A percentile compares a stretch with the other conserved stretches of the same genome.
Evolutionary conservation across 2,888 invertebrate genomes (phyloP).

Genomic region (Lingula anatina): DNA sequence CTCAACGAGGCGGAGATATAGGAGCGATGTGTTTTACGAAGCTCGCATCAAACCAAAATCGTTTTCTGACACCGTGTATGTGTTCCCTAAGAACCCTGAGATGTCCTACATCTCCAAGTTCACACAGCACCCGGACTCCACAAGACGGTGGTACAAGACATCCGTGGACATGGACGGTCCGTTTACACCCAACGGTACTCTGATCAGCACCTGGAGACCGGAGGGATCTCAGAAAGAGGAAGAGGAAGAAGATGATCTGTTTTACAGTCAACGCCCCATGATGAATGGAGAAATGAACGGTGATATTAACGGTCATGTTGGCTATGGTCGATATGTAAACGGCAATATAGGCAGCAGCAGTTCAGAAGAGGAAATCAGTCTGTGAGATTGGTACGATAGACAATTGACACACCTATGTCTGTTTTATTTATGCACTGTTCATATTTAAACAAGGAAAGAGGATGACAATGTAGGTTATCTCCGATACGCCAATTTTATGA

Average conservation of each 20-base stretch:
- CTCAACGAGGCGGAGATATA: conserved; percentile 26
- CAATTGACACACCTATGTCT: too few species aligned
- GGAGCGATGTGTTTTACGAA: conserved; percentile 31
- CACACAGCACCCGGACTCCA: conserved; percentile 35
- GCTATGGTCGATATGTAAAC: conserved; percentile 4
- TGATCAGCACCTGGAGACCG: neutral
- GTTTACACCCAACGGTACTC: conserved; percentile 24
- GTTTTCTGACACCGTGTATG: conserved; percentile 29
- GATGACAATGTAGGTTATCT: too few species aligned
- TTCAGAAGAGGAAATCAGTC: too few species aligned
- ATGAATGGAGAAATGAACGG: conserved; percentile 3
- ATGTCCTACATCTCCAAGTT: conserved; percentile 26
- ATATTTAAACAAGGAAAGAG: too few species aligned
- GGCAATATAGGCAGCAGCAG: neutral
- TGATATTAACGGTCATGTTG: conserved; percentile 6
- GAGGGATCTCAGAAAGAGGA: neutral
- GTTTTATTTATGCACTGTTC: too few species aligned
- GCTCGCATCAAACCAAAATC: conserved; percentile 26
- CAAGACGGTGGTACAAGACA: conserved; percentile 37
- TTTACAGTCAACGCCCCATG: too few species aligned
- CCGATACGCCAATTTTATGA: too few species aligned
- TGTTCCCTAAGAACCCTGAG: conserved; percentile 25
- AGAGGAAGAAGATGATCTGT: conserved; percentile 6
- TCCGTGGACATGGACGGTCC: conserved; percentile 35
- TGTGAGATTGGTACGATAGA: too few species aligned